These are phyloP conservation scores for Melieria omissa DNA, from an alignment of 2,888 invertebrate species.

Conservation along the genomic window DNA sequence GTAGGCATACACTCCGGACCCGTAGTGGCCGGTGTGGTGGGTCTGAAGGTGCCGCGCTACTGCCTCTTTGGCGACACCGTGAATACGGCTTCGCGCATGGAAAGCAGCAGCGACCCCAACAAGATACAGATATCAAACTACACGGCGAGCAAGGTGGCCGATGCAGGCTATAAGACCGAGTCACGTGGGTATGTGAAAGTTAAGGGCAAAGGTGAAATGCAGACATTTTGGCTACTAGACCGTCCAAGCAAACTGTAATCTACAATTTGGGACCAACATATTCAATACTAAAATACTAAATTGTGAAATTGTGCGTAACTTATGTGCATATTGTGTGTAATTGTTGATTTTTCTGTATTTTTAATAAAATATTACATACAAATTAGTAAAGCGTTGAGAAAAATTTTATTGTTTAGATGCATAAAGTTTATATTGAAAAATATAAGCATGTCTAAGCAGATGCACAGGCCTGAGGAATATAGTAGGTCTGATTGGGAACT, in stretches of 20 bases:
- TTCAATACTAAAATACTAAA: no score
- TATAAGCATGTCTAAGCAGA: no score
- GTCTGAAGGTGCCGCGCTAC: slow-evolving; percentile 81
- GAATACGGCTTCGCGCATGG: slow-evolving; percentile 92
- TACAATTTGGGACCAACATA: slow-evolving; percentile 6
- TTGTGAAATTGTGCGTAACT: no score
- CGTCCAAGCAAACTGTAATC: slow-evolving; percentile 63
- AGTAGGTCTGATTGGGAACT: no score
- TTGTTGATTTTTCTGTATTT: no score
- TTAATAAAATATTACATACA: no score
- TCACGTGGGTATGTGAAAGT: slow-evolving; percentile 81
- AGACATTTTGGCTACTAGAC: slow-evolving; percentile 81
- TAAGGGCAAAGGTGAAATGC: slow-evolving; percentile 92
- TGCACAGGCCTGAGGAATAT: no score
- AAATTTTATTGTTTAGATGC: no score
- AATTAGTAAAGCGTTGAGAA: no score
- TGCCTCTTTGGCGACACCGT: slow-evolving; percentile 93
- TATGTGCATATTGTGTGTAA: no score
- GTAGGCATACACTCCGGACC: slow-evolving; percentile 85
- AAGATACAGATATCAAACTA: slow-evolving; percentile 81
- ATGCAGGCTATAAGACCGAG: slow-evolving; percentile 75
- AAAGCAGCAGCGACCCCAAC: slow-evolving; percentile 75
- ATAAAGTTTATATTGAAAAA: no score
- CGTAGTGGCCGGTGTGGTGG: slow-evolving; percentile 89
- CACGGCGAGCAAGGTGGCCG: slow-evolving; percentile 75